A percentile compares a stretch with the other conserved stretches of the same genome.
Conservation (phyloP, 2,113 vertebrate species). For the Carassius carassius region DNA sequence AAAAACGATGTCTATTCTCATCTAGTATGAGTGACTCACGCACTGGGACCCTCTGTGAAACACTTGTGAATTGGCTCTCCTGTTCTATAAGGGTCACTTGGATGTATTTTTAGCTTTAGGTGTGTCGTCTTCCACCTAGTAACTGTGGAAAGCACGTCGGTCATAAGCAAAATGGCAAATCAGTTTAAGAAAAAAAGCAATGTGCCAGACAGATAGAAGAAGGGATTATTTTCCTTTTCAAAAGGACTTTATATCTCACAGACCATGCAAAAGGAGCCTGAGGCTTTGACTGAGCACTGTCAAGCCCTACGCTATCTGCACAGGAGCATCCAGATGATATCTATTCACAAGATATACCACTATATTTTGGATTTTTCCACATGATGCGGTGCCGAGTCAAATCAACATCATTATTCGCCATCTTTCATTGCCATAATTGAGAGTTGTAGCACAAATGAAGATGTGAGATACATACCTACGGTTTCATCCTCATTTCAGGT, state of each 20-base stretch:
- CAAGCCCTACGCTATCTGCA: conserved; percentile 21
- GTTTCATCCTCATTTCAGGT: conserved; percentile 10
- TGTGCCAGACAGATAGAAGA: neutral
- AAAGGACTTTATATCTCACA: neutral
- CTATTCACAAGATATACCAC: neutral
- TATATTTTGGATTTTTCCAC: neutral
- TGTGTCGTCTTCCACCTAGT: neutral
- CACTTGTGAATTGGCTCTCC: neutral
- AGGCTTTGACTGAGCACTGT: conserved; percentile 23
- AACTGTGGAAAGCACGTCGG: neutral
- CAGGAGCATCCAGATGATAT: neutral
- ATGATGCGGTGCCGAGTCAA: neutral
- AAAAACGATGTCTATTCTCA: conserved; percentile 54
- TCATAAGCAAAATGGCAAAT: conserved; percentile 25
- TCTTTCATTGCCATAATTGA: neutral
- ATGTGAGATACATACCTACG: neutral
- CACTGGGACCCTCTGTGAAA: conserved; percentile 2
- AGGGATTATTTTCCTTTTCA: conserved; percentile 12
- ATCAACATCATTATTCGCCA: neutral
- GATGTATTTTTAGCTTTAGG: conserved; percentile 45
- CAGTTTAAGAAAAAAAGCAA: conserved; percentile 18
- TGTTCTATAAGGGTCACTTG: conserved; percentile 34
- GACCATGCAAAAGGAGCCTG: conserved; percentile 1
- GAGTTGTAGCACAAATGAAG: neutral
- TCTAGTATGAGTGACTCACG: conserved; percentile 30